These are phyloP conservation scores for Sciurus carolinensis DNA, from an alignment of 2,797 vertebrate species.

Conservation along the genomic window DNA sequence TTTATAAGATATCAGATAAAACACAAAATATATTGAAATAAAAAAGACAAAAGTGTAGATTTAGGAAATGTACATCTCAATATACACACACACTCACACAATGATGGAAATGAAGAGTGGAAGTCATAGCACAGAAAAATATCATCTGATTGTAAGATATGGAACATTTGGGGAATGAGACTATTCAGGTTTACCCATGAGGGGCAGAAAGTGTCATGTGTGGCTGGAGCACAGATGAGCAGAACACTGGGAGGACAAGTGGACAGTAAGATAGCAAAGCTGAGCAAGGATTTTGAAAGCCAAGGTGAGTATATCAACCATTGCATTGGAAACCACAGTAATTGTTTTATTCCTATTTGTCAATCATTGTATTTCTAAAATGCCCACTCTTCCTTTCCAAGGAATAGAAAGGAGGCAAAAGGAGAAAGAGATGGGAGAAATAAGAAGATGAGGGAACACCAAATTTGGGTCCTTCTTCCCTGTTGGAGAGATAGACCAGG, in stretches of 20 bases:
- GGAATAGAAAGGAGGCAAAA: neutral
- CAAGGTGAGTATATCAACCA: neutral
- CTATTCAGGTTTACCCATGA: no score
- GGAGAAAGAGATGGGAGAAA: neutral
- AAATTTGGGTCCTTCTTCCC: neutral
- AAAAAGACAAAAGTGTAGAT: neutral
- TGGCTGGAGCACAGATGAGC: fast-evolving
- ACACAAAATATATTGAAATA: neutral
- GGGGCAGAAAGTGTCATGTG: no score
- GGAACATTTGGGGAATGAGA: neutral
- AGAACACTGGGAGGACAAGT: neutral
- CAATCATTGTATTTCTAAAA: neutral
- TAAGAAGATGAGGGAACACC: neutral
- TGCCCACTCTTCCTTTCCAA: neutral
- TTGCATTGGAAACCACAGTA: neutral
- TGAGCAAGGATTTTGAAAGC: neutral
- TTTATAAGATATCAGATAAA: neutral
- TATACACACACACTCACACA: neutral
- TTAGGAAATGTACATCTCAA: neutral
- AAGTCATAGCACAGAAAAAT: neutral
- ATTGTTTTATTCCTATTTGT: neutral
- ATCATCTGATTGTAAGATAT: no score
- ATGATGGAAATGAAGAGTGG: neutral
- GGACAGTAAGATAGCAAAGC: neutral
- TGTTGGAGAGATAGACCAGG: neutral